Evolutionary conservation across 2,888 invertebrate genomes (phyloP).

Genomic region (Parthenolecanium corni): DNA sequence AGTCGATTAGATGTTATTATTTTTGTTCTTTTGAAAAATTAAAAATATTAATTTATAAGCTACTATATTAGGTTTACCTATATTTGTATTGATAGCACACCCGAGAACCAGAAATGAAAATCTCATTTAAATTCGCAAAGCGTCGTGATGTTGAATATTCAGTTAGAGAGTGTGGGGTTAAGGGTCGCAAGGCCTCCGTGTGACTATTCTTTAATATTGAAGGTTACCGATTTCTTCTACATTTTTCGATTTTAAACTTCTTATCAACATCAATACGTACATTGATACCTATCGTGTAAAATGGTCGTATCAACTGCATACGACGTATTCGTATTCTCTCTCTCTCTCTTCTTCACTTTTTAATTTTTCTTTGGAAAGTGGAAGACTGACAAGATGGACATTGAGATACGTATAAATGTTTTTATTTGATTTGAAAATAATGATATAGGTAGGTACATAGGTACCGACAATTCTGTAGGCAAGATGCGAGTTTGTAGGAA

Average conservation of each 20-base stretch:
- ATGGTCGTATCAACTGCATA: constrained; percentile 8
- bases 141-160: constrained; percentile 7
- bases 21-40: no score
- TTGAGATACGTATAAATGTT: no score
- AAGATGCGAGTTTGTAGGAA: no score
- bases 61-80: no score
- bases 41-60: no score
- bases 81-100: no score
- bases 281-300: neutral
- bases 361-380: no score
- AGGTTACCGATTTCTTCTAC: neutral
- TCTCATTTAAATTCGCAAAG: constrained; percentile 18
- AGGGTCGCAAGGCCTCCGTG: constrained; percentile 16
- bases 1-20: no score
- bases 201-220: constrained; percentile 2
- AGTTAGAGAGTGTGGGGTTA: neutral
- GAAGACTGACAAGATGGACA: no score
- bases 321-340: neutral
- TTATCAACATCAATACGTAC: constrained; percentile 9
- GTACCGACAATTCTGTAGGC: no score
- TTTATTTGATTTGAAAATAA: no score
- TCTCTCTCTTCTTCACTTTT: neutral
- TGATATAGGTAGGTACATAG: no score
- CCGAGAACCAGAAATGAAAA: constrained; percentile 14
- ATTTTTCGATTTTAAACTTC: constrained; percentile 9